Percentiles rank a stretch among this genome's conserved stretches.
These are phyloP conservation scores for Drosophila mayri DNA, from an alignment of 1,140 invertebrate species.

Conservation along the genomic window DNA sequence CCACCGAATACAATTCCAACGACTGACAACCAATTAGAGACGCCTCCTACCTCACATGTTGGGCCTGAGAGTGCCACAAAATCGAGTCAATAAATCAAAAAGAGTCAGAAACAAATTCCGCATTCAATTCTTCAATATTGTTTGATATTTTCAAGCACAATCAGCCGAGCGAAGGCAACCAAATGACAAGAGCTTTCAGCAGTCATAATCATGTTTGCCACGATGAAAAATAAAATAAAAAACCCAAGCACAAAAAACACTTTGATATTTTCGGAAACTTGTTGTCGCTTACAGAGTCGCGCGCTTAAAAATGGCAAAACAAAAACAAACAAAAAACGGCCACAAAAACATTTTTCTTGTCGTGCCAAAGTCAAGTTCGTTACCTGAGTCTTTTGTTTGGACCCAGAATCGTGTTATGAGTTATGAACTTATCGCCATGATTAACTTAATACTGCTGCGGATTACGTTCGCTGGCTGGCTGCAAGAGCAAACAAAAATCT, in stretches of 20 bases:
- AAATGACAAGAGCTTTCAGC: conserved; percentile 76
- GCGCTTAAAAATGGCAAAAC: conserved; percentile 38
- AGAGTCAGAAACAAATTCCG: conserved; percentile 50
- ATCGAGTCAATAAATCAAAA: conserved; percentile 68
- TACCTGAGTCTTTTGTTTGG: conserved; percentile 68
- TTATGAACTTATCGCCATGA: conserved; percentile 30
- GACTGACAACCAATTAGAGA: conserved; percentile 63
- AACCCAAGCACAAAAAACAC: conserved; percentile 25
- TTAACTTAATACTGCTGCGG: conserved; percentile 24
- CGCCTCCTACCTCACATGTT: conserved; percentile 56
- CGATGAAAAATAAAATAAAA: conserved; percentile 3
- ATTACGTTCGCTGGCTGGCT: conserved; percentile 24
- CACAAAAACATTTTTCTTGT: conserved; percentile 41
- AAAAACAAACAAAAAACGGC: conserved; percentile 10
- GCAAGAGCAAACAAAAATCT: conserved; percentile 42
- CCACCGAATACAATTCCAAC: conserved; percentile 6
- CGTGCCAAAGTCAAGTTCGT: conserved; percentile 74
- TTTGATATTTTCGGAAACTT: conserved; percentile 69
- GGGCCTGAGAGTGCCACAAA: conserved; percentile 10
- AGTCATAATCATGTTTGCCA: conserved; percentile 60
- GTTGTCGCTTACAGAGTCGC: conserved; percentile 59
- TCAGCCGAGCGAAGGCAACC: conserved; percentile 68
- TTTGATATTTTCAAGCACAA: conserved; percentile 64
- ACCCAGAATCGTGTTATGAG: conserved; percentile 42
- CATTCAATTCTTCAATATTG: conserved; percentile 26